These are phyloP conservation scores for Yponomeuta plumbellus DNA, from an alignment of 2,888 invertebrate genomes.

Conservation along the genomic window DNA sequence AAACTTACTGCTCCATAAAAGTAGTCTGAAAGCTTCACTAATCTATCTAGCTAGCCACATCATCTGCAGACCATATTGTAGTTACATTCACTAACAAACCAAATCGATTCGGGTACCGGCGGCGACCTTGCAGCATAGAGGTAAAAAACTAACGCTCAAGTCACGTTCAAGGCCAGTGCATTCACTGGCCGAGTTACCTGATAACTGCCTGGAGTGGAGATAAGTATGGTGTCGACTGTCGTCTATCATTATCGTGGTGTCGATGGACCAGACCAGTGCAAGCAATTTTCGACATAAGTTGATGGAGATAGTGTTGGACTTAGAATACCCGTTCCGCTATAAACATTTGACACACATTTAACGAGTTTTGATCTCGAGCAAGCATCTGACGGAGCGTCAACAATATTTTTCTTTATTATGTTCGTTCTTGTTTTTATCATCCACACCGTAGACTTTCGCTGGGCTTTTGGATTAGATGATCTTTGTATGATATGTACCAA, in stretches of 20 bases:
- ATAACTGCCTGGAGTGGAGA: slow-evolving; percentile 23
- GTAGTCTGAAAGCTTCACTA: not conserved
- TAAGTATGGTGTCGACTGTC: slow-evolving; percentile 10
- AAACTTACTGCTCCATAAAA: not conserved
- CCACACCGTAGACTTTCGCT: not conserved
- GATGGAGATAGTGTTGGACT: not conserved
- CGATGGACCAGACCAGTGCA: not conserved
- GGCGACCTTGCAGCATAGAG: not conserved
- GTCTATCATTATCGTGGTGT: slow-evolving; percentile 9
- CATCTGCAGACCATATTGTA: no score
- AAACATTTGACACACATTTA: not conserved
- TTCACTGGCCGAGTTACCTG: slow-evolving; percentile 50
- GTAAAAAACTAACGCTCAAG: slow-evolving; percentile 29
- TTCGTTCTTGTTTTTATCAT: not conserved
- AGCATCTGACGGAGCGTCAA: not conserved
- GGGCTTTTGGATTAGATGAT: no score
- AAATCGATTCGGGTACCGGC: not conserved
- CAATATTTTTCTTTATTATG: not conserved
- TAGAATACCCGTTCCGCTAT: not conserved
- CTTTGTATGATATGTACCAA: no score
- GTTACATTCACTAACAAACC: not conserved
- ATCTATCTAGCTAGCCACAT: not conserved
- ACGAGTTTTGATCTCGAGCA: not conserved
- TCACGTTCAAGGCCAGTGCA: slow-evolving; percentile 58
- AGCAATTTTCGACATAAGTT: not conserved